Conservation (phyloP, 2,888 invertebrate genomes). For the Ariolimax columbianus region DNA sequence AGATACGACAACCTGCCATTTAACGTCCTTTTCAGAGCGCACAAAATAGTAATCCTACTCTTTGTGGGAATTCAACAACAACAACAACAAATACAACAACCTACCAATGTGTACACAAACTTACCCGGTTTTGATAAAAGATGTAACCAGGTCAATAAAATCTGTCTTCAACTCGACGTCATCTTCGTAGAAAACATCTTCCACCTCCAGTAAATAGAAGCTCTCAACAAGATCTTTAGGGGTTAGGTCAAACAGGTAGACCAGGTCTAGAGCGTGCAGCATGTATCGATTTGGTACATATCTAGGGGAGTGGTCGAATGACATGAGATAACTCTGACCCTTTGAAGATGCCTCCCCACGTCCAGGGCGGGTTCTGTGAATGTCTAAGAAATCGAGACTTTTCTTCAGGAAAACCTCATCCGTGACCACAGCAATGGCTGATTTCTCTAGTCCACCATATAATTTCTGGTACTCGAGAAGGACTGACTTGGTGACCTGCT, state of each 20-base stretch:
- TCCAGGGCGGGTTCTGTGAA: background rate
- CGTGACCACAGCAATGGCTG: background rate
- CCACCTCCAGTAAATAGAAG: background rate
- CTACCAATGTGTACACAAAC: too few relatives aligned
- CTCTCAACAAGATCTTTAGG: background rate
- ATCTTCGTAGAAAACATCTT: background rate
- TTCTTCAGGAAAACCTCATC: background rate
- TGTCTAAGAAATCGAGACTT: background rate
- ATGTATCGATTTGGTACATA: too few relatives aligned
- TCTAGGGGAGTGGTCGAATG: too few relatives aligned
- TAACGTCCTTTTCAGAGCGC: too few relatives aligned
- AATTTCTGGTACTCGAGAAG: too few relatives aligned
- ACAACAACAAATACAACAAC: too few relatives aligned
- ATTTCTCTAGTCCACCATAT: background rate
- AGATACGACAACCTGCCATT: too few relatives aligned
- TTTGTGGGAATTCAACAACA: too few relatives aligned
- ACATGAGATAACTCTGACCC: background rate
- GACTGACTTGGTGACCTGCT: too few relatives aligned
- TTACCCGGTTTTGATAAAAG: background rate
- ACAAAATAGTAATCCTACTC: too few relatives aligned
- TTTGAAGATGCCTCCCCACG: background rate
- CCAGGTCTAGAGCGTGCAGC: too few relatives aligned
- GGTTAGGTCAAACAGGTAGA: too few relatives aligned
- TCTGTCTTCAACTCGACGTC: background rate
- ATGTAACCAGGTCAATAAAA: conserved; percentile 9